phyloP scores from a whole-genome alignment of 2,113 vertebrate genomes.

The Eurypyga helias region DNA sequence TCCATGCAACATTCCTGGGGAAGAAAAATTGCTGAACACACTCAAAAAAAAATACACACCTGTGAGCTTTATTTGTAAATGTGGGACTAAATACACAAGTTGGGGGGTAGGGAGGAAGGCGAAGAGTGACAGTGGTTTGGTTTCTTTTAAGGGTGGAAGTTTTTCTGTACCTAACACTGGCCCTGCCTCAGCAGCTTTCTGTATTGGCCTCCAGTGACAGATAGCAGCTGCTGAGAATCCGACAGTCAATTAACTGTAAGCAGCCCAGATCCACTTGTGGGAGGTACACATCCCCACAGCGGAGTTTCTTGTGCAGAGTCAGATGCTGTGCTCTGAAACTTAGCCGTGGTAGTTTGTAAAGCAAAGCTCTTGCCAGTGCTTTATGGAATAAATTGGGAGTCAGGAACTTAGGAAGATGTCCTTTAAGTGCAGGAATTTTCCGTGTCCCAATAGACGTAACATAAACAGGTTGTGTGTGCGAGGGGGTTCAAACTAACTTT shows the following conservation, averaged over 20 bases:
- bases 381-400: background rate
- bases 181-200: background rate
- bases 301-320: background rate
- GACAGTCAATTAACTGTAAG: background rate
- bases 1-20: background rate
- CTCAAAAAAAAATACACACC: background rate
- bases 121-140: background rate
- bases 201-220: background rate
- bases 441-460: background rate
- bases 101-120: background rate
- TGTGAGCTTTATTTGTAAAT: background rate
- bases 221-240: background rate
- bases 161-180: background rate
- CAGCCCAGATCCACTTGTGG: background rate
- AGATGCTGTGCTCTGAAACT: background rate
- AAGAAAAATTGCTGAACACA: background rate
- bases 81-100: background rate
- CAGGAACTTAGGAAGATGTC: background rate
- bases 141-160: background rate
- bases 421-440: background rate
- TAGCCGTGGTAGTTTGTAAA: background rate
- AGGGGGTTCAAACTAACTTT: background rate
- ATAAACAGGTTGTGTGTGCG: background rate
- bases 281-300: background rate
- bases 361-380: background rate